Evolutionary conservation across 2,113 vertebrate species (phyloP).

Genomic region (Psittacara wagleri): DNA sequence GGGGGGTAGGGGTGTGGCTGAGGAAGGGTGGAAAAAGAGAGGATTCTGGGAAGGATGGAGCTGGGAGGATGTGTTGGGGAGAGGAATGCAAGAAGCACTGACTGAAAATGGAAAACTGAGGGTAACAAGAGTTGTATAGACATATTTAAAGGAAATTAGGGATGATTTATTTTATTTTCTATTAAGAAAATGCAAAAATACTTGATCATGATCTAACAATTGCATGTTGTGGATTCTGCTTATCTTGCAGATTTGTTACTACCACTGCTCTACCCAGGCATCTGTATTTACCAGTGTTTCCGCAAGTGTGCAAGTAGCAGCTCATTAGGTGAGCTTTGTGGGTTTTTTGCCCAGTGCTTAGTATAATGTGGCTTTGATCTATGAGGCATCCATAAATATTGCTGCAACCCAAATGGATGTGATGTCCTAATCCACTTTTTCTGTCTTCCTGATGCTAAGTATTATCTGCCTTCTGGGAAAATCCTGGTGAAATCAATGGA

Average conservation of each 20-base stretch:
- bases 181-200: neutral
- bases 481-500: neutral
- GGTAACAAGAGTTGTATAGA: neutral
- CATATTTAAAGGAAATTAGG: neutral
- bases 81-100: neutral
- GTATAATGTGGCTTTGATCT: neutral
- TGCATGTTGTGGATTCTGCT: neutral
- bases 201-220: neutral
- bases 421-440: neutral
- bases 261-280: neutral
- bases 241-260: neutral
- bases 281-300: neutral
- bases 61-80: neutral
- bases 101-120: neutral
- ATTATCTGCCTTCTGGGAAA: neutral
- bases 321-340: neutral
- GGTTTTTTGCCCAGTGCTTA: neutral
- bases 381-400: neutral
- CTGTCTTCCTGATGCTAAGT: neutral
- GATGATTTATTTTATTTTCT: neutral
- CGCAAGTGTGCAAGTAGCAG: neutral
- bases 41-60: neutral
- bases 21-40: neutral
- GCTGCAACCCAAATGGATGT: neutral
- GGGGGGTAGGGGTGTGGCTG: rapidly evolving